phyloP scores from a whole-genome alignment of 37 sponge, comb jelly and placozoan genomes.

The Beroe ovata region DNA sequence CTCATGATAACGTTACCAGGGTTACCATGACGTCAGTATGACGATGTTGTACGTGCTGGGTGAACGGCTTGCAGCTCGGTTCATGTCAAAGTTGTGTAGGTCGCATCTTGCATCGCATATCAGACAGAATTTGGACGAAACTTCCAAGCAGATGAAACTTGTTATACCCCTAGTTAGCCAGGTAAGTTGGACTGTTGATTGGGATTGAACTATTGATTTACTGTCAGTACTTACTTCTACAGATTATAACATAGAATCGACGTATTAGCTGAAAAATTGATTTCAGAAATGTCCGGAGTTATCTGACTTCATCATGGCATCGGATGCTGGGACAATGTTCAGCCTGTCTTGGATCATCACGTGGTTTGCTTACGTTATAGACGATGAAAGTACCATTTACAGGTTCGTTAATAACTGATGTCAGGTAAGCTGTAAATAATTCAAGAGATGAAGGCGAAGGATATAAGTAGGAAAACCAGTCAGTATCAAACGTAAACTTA shows the following conservation, averaged over 20 bases:
- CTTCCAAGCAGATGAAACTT: constrained; percentile 39
- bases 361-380: constrained; percentile 60
- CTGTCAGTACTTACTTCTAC: too few relatives aligned
- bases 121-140: constrained; percentile 52
- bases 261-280: too few relatives aligned
- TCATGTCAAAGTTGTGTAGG: constrained; percentile 27
- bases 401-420: not conserved
- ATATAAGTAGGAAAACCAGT: too few relatives aligned
- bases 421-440: not conserved
- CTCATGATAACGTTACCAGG: constrained; percentile 26
- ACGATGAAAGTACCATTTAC: constrained; percentile 21
- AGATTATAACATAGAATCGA: too few relatives aligned
- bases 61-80: not conserved
- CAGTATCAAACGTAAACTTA: too few relatives aligned
- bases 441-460: too few relatives aligned
- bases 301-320: constrained; percentile 11
- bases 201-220: too few relatives aligned
- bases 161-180: constrained; percentile 53
- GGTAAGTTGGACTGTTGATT: too few relatives aligned
- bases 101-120: constrained; percentile 45
- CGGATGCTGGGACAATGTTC: constrained; percentile 59
- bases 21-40: constrained; percentile 58
- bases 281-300: constrained; percentile 55
- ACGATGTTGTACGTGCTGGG: constrained; percentile 63
- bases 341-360: constrained; percentile 63